These are phyloP conservation scores for Prinia subflava DNA, from an alignment of 2,113 vertebrate genomes.

Conservation along the genomic window DNA sequence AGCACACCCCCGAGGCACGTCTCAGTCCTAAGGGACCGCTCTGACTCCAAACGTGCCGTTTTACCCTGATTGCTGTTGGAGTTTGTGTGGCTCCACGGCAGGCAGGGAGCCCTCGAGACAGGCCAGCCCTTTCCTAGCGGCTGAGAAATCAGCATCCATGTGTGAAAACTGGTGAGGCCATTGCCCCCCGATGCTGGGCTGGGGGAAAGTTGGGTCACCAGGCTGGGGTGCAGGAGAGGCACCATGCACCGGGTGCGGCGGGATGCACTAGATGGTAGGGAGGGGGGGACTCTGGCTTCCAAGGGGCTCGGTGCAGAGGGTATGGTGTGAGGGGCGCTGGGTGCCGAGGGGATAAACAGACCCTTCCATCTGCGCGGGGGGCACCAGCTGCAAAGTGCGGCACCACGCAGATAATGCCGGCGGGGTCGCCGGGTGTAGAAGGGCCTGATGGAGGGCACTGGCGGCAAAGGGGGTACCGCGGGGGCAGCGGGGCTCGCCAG, in stretches of 20 bases:
- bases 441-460: neutral
- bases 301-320: neutral
- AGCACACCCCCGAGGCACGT: rapidly evolving
- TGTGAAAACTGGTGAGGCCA: neutral
- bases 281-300: neutral
- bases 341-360: neutral
- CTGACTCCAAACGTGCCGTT: neutral
- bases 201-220: neutral
- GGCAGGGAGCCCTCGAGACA: neutral
- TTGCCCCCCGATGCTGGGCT: neutral
- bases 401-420: neutral
- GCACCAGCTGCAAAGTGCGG: neutral
- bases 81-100: neutral
- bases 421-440: neutral
- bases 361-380: neutral
- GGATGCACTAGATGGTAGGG: too few relatives aligned
- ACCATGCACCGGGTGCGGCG: neutral
- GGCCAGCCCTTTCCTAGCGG: neutral
- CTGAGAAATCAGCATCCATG: neutral
- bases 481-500: too few relatives aligned
- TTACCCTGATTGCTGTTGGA: neutral
- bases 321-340: neutral
- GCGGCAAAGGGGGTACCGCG: neutral
- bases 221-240: neutral
- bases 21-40: neutral